Conservation (phyloP, 1,140 invertebrate species). For the Agrilus planipennis region DNA sequence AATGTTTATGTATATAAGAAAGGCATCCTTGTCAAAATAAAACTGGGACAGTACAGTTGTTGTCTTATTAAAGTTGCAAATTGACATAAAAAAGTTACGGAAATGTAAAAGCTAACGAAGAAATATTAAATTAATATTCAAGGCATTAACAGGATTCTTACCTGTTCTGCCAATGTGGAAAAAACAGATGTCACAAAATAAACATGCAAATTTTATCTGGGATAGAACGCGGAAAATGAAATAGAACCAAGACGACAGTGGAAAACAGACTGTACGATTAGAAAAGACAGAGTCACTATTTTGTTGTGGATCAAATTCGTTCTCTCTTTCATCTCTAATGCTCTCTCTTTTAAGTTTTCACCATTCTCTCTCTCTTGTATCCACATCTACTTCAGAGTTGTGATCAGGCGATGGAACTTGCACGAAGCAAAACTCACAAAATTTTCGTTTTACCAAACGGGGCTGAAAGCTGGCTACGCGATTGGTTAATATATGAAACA, state of each 20-base stretch:
- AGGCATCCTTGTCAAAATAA: no score
- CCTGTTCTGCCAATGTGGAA: constrained; percentile 22
- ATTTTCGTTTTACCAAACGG: constrained; percentile 17
- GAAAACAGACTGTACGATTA: constrained; percentile 33
- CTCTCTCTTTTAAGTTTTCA: constrained; percentile 37
- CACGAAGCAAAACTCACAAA: no score
- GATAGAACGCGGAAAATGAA: constrained; percentile 20
- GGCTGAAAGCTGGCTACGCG: constrained; percentile 17
- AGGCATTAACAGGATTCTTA: constrained; percentile 29
- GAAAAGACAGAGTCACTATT: constrained; percentile 35
- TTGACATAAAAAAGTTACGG: no score
- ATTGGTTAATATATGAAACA: constrained; percentile 20
- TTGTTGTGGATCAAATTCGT: constrained; percentile 36
- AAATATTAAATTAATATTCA: no score
- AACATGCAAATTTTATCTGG: constrained; percentile 19
- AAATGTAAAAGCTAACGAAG: no score
- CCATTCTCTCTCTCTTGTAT: constrained; percentile 33
- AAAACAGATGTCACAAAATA: constrained; percentile 19
- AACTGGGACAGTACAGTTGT: constrained; percentile 11
- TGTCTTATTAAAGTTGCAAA: no score
- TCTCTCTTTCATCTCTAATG: constrained; percentile 32
- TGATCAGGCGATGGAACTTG: no score
- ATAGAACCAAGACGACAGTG: constrained; percentile 27
- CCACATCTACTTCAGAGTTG: constrained; percentile 24
- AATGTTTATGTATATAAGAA: no score